Percentiles rank a stretch among this genome's conserved stretches.
phyloP scores from a whole-genome alignment of 92 coral and sea anemone species.

The Palythoa grandiflora region DNA sequence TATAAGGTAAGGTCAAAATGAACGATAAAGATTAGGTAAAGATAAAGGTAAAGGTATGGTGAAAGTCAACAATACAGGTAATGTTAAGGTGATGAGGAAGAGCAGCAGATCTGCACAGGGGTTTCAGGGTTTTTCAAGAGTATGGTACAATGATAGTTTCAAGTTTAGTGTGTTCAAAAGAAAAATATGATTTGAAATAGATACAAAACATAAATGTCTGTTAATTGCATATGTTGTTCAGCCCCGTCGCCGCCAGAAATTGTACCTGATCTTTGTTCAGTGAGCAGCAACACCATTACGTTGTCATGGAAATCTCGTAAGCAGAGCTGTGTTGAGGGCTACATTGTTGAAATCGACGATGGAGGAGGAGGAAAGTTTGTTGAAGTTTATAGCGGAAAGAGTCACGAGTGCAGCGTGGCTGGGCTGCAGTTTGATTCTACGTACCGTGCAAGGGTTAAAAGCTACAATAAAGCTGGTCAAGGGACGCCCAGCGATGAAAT shows the following conservation, averaged over 20 bases:
- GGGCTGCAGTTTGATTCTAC: slow-evolving; percentile 99
- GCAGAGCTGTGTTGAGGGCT: slow-evolving; percentile 93
- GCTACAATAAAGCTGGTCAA: slow-evolving; percentile 93
- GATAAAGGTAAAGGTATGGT: too few relatives aligned
- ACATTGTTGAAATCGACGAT: slow-evolving; percentile 94
- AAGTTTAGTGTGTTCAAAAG: too few relatives aligned
- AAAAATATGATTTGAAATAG: neutral
- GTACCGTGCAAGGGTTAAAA: slow-evolving; percentile 92
- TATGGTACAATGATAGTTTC: too few relatives aligned
- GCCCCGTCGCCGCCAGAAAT: slow-evolving; percentile 98
- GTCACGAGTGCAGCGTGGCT: slow-evolving; percentile 84
- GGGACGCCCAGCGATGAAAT: slow-evolving; percentile 95
- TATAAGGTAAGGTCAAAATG: too few relatives aligned
- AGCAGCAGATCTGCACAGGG: too few relatives aligned
- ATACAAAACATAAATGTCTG: neutral
- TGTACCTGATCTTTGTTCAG: slow-evolving; percentile 93
- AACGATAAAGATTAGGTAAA: too few relatives aligned
- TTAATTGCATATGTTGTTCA: slow-evolving; percentile 34
- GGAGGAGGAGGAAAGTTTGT: slow-evolving; percentile 82
- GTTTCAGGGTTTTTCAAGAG: too few relatives aligned
- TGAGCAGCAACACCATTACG: slow-evolving; percentile 90
- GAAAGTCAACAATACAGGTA: too few relatives aligned
- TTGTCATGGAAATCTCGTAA: slow-evolving; percentile 94
- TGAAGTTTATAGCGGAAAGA: slow-evolving; percentile 93
- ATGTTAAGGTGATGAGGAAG: too few relatives aligned